These are phyloP conservation scores for Limnodromus scolopaceus DNA, from an alignment of 2,797 vertebrate genomes.

Conservation along the genomic window DNA sequence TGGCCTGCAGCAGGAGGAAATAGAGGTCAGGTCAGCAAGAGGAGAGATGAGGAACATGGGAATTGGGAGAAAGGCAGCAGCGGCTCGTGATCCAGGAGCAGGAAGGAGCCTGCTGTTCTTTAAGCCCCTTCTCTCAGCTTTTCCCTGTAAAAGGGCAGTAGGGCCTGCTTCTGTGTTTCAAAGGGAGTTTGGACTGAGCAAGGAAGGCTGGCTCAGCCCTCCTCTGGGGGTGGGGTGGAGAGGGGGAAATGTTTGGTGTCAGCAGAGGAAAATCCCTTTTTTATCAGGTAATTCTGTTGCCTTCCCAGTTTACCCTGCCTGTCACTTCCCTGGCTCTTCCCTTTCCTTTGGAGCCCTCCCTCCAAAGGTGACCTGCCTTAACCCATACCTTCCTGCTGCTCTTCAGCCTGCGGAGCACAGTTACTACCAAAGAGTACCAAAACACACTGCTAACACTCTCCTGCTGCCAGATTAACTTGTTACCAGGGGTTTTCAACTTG, in stretches of 20 bases:
- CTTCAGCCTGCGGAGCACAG: neutral
- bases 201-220: neutral
- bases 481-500: neutral
- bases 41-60: neutral
- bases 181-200: neutral
- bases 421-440: neutral
- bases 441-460: neutral
- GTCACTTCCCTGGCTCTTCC: neutral
- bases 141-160: neutral
- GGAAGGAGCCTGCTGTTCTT: neutral
- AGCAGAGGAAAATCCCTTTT: neutral
- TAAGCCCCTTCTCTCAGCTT: neutral
- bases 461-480: neutral
- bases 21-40: neutral
- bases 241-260: neutral
- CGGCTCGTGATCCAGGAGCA: neutral
- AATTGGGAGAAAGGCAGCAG: neutral
- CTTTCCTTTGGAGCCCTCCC: neutral
- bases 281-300: neutral
- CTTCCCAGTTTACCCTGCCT: neutral
- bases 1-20: neutral
- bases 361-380: neutral
- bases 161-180: neutral
- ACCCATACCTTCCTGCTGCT: neutral
- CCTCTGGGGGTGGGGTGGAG: neutral